A percentile compares a stretch with the other conserved stretches of the same genome.
Conservation (phyloP, 1,140 invertebrate genomes). For the Ctenoplectra terminalis region DNA sequence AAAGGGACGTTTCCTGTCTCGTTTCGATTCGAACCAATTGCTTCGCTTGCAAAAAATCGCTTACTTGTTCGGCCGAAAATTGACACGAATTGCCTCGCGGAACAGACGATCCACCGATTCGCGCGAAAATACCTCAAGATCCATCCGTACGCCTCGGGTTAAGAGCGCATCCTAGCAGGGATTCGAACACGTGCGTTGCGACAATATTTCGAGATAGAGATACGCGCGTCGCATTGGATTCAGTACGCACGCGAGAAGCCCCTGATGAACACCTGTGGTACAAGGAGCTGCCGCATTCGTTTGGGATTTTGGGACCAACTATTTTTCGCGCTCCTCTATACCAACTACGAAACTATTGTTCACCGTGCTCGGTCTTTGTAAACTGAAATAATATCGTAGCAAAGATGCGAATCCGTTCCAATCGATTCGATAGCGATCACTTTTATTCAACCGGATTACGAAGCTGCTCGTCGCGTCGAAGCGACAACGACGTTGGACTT, state of each 20-base stretch:
- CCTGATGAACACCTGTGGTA: slow-evolving; percentile 10
- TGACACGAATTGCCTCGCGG: background rate
- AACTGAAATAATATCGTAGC: background rate
- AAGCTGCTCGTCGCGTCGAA: background rate
- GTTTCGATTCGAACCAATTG: background rate
- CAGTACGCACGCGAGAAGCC: slow-evolving; percentile 15
- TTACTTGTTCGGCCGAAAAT: background rate
- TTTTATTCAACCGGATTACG: slow-evolving; percentile 17
- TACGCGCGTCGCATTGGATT: slow-evolving; percentile 6
- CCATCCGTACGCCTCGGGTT: background rate
- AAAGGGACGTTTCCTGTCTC: slow-evolving; percentile 13
- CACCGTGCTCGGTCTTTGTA: background rate
- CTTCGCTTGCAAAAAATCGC: background rate
- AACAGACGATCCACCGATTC: too few relatives aligned
- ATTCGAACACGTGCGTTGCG: background rate
- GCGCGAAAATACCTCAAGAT: background rate
- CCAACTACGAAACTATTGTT: background rate
- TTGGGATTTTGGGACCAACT: background rate
- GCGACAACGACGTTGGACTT: background rate
- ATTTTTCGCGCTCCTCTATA: slow-evolving; percentile 5
- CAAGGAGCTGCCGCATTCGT: slow-evolving; percentile 5
- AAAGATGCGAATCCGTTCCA: too few relatives aligned
- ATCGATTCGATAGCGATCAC: too few relatives aligned
- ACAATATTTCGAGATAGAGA: background rate
- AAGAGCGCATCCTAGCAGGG: background rate